Evolutionary conservation across 2,797 vertebrate species (phyloP), one percentile per base, ranked within the genome.

Genomic region (Sebastes nivosus): DNA sequence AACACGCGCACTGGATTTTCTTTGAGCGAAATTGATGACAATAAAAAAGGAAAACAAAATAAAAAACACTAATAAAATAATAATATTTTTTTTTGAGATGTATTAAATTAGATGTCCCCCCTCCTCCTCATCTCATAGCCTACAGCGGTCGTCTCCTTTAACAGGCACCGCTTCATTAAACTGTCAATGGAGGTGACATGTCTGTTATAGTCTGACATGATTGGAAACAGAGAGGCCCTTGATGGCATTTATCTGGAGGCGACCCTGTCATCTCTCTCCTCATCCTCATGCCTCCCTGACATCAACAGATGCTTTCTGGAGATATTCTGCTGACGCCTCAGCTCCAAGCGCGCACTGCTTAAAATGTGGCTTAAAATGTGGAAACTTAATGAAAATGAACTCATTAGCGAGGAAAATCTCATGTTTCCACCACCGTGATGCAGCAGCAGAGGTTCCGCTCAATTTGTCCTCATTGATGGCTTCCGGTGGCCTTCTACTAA

Each of bases 171-270:
- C 90, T 88, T 94, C 91, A 93, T 93, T 93, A 92, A 93, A 91
- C 91, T 90, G 92, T 93, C 92, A 94, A 67, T 89, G 89, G 82
- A 87, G 82, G 89, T 94, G 92, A 93, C 93, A 92, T 89, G 92
- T 93, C 69, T 93, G 92, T 93, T 94, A 86, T 86, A 38, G 86
- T 89, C 88, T 93, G 93, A 93, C 92, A 93, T 88, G 93, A 94
- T 93, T 92, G 88, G 91, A 92, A 94, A 89, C 93, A 89, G 88
- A 90, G 75, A 91, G 88, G 88, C 87, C 82, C 90, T 89, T 92
- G 92, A 94, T 94, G 93, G 93, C 88, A 84, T 92, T 93, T 92
- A 94, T 94, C 93, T 92, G 90, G 83, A 91, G 88, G 89, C 89
- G 85, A 92, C 90, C 91, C 87, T 92, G 92, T 93, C 92, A 91